Evolutionary conservation across 2,888 invertebrate species (phyloP).

Genomic region (Acleris laterana): DNA sequence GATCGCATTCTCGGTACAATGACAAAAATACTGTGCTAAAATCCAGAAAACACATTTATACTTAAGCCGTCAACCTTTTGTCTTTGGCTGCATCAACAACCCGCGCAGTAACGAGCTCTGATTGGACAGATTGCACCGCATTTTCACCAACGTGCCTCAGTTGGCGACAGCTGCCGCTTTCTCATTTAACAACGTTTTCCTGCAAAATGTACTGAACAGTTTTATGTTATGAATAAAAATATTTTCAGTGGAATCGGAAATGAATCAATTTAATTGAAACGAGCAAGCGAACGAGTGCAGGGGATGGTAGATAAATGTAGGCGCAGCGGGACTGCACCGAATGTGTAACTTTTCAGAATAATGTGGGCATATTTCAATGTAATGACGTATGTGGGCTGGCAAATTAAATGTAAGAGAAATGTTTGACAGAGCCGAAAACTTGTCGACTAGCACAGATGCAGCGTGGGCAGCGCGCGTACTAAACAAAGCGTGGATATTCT

Average conservation of each 20-base stretch:
- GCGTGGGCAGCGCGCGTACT: too few species aligned
- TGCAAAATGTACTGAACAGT: background rate
- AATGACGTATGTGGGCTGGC: too few species aligned
- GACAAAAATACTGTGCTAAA: too few species aligned
- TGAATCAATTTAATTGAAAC: constrained; percentile 6
- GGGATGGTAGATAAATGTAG: background rate
- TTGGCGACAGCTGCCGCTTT: constrained; percentile 3
- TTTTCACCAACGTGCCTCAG: background rate
- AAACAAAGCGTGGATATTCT: too few species aligned
- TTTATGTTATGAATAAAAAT: constrained; percentile 2
- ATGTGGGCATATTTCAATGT: too few species aligned
- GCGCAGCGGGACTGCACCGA: background rate
- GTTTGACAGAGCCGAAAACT: too few species aligned
- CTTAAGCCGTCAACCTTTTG: background rate
- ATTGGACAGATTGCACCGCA: constrained; percentile 7
- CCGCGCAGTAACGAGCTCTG: background rate
- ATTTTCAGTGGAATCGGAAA: constrained; percentile 3
- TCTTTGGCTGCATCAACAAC: background rate
- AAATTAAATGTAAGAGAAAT: too few species aligned
- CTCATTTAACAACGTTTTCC: constrained; percentile 6
- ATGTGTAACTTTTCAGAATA: background rate
- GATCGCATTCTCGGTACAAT: background rate
- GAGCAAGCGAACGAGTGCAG: background rate
- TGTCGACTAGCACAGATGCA: too few species aligned
- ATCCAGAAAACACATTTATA: background rate